These are phyloP conservation scores for Poecile montanus DNA, from an alignment of 2,797 vertebrate species.

Conservation along the genomic window DNA sequence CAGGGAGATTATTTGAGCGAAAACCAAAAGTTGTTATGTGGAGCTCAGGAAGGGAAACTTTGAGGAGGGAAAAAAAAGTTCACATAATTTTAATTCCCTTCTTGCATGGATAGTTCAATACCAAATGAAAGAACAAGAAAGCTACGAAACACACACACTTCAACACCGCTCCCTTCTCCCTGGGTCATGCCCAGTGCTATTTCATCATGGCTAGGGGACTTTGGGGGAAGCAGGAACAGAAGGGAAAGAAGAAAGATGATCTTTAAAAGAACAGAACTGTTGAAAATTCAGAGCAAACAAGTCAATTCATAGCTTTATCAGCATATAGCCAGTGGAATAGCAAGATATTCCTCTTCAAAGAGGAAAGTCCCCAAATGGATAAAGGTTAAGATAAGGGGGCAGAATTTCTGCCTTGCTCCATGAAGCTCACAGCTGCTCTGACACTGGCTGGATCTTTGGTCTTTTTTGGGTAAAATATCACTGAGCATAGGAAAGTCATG, in stretches of 20 bases:
- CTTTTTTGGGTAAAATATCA: background rate
- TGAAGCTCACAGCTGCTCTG: background rate
- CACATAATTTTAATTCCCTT: background rate
- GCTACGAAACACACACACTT: background rate
- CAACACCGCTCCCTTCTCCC: background rate
- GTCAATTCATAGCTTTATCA: constrained; percentile 60
- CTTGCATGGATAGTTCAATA: background rate
- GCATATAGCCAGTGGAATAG: constrained; percentile 39
- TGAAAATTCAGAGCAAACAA: constrained; percentile 49
- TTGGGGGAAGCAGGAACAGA: background rate
- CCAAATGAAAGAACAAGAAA: constrained; percentile 9
- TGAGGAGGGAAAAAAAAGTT: background rate
- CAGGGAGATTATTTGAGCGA: background rate
- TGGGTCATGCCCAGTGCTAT: background rate
- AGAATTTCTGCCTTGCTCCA: constrained; percentile 23
- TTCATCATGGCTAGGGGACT: constrained; percentile 14
- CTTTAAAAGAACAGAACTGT: constrained; percentile 32
- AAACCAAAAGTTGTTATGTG: background rate
- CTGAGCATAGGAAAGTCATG: background rate
- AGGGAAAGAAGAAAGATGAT: constrained; percentile 32
- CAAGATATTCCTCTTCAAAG: constrained; percentile 55
- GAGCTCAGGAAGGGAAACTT: constrained; percentile 10
- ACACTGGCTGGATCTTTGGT: background rate
- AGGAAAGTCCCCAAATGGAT: constrained; percentile 34
- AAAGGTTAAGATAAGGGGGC: constrained; percentile 56